A percentile compares a stretch with the other conserved stretches of the same genome.
Conservation (phyloP, 30 jellyfish, hydroid and myxozoan genomes). For the Hydractinia echinata region DNA sequence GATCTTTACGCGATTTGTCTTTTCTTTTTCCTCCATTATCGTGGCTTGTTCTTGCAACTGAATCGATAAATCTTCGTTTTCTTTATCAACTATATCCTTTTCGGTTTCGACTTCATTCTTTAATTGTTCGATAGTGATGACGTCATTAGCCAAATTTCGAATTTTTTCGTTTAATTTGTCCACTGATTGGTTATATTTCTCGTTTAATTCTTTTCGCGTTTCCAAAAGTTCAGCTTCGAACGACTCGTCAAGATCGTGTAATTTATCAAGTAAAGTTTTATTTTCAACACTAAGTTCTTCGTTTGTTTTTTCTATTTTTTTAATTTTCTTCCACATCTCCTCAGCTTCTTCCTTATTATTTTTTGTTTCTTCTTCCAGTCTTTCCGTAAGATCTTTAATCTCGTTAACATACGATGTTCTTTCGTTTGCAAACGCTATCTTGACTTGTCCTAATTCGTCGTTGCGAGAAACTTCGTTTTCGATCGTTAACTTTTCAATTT, state of each 20-base stretch:
- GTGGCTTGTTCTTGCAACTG: background rate
- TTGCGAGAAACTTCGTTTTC: background rate
- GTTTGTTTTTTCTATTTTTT: background rate
- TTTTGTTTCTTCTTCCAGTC: background rate
- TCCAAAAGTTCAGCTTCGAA: slow-evolving; percentile 35
- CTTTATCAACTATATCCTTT: background rate
- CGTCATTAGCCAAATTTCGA: slow-evolving; percentile 29
- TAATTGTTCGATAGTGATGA: slow-evolving; percentile 9
- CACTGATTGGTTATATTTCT: slow-evolving; percentile 7
- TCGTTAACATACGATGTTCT: background rate
- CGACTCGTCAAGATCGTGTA: slow-evolving; percentile 28
- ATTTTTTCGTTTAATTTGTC: slow-evolving; percentile 34
- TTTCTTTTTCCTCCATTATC: background rate
- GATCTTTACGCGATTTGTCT: background rate
- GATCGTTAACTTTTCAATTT: slow-evolving; percentile 4
- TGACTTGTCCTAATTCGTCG: background rate
- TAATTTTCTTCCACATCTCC: background rate
- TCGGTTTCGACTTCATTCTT: background rate
- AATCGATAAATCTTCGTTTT: background rate
- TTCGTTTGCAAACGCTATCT: background rate
- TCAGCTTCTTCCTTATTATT: background rate
- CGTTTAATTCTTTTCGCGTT: slow-evolving; percentile 17
- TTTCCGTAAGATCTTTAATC: background rate
- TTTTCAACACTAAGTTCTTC: slow-evolving; percentile 13
- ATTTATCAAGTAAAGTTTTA: slow-evolving; percentile 19